Conservation (phyloP, 2,797 vertebrate genomes). For the Gymnoscopelus microlampas region DNA sequence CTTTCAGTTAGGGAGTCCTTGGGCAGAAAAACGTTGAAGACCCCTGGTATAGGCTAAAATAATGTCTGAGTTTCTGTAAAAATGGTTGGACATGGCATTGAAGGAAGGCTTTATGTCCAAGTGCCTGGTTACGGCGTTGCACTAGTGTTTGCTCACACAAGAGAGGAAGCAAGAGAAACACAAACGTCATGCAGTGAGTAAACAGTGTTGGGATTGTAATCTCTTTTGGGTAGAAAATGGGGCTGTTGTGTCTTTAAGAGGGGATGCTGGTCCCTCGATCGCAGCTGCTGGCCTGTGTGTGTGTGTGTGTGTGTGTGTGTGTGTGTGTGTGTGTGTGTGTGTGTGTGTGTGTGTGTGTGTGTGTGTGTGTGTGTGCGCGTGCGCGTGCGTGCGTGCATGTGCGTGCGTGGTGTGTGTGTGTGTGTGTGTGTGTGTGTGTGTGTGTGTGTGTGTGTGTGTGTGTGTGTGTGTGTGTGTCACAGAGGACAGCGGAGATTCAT, state of each 20-base stretch:
- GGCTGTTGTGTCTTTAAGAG: conserved; percentile 98
- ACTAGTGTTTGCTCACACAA: conserved; percentile 75
- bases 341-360: no score
- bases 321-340: conserved; percentile 20
- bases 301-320: neutral
- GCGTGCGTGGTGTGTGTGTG: neutral
- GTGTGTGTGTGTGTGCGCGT: no score
- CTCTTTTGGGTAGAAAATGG: conserved; percentile 81
- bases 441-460: conserved; percentile 6
- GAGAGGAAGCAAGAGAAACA: conserved; percentile 70
- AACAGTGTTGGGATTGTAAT: conserved; percentile 86
- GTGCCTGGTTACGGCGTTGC: conserved; percentile 89
- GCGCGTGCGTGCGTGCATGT: neutral
- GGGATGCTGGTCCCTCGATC: conserved; percentile 91
- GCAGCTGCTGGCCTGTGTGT: conserved; percentile 88
- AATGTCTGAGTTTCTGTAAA: conserved; percentile 33
- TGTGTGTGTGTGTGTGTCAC: conserved; percentile 80
- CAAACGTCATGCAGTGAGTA: conserved; percentile 84
- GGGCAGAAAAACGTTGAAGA: no score
- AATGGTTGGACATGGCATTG: conserved; percentile 65
- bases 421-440: conserved; percentile 1
- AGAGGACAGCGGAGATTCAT: conserved; percentile 98
- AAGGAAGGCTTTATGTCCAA: conserved; percentile 88
- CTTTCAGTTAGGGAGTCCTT: no score
- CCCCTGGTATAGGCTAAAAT: no score